phyloP scores from a whole-genome alignment of 2,888 invertebrate species.

The Apeira syringaria region DNA sequence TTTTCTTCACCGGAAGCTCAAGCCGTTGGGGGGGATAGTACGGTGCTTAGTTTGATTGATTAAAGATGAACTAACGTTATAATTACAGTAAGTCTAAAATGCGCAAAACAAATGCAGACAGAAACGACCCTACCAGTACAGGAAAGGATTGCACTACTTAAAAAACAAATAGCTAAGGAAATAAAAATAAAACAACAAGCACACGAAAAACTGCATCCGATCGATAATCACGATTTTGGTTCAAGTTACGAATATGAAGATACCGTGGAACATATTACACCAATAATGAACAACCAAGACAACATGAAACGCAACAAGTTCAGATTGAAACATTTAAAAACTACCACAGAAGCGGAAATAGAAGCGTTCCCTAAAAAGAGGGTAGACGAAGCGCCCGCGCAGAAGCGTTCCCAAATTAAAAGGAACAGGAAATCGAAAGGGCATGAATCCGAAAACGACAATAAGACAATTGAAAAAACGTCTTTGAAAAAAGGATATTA shows the following conservation, averaged over 20 bases:
- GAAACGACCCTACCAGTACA: slow-evolving; percentile 16
- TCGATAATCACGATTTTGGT: background rate
- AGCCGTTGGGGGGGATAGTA: too few relatives aligned
- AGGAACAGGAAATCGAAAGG: too few relatives aligned
- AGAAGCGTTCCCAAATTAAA: too few relatives aligned
- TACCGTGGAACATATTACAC: slow-evolving; percentile 26
- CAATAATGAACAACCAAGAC: slow-evolving; percentile 35
- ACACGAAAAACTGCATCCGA: background rate
- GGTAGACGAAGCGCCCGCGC: too few relatives aligned
- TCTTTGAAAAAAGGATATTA: background rate
- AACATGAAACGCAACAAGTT: slow-evolving; percentile 30
- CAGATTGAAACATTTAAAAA: slow-evolving; percentile 26
- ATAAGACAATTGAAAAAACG: too few relatives aligned
- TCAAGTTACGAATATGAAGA: slow-evolving; percentile 33
- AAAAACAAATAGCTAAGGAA: slow-evolving; percentile 28
- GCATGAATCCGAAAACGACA: too few relatives aligned
- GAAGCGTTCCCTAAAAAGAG: background rate
- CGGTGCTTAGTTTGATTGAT: too few relatives aligned
- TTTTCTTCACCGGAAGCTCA: too few relatives aligned
- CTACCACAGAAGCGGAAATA: slow-evolving; percentile 1
- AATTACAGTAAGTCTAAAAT: slow-evolving; percentile 8
- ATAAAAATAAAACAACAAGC: slow-evolving; percentile 8
- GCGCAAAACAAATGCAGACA: background rate
- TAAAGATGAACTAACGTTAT: too few relatives aligned
- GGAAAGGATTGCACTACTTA: slow-evolving; percentile 29